Conservation (phyloP, 2,797 vertebrate genomes). For the Arnoldichthys spilopterus region DNA sequence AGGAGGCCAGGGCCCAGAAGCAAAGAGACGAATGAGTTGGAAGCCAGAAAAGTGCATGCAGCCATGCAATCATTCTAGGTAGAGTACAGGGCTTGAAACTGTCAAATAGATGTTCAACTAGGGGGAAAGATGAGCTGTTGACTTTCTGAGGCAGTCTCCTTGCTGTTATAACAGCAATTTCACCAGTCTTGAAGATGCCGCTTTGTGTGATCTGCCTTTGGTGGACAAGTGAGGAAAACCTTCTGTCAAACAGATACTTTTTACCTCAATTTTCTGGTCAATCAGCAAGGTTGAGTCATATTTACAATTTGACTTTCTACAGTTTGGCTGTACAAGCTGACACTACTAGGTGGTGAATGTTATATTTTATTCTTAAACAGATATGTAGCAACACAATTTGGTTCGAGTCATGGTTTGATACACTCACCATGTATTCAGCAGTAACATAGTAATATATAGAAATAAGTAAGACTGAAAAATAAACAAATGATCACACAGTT, state of each 20-base stretch:
- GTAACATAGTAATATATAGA: no score
- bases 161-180: slow-evolving; percentile 11
- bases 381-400: no score
- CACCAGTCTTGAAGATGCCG: background rate
- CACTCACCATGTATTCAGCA: no score
- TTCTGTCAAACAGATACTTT: background rate
- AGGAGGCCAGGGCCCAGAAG: slow-evolving; percentile 7
- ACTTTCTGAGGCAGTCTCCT: background rate
- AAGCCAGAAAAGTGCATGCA: slow-evolving; percentile 11
- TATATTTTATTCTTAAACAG: background rate
- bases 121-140: background rate
- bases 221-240: background rate
- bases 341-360: background rate
- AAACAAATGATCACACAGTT: no score
- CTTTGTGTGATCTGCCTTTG: background rate
- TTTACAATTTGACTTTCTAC: background rate
- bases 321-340: background rate
- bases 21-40: background rate
- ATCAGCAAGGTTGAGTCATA: background rate
- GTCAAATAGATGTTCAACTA: slow-evolving; percentile 9
- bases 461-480: no score
- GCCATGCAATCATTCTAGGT: slow-evolving; percentile 3
- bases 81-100: background rate
- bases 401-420: no score
- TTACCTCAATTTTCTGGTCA: background rate